Evolutionary conservation across 2,797 vertebrate species (phyloP).

Genomic region (Darevskia mixta): DNA sequence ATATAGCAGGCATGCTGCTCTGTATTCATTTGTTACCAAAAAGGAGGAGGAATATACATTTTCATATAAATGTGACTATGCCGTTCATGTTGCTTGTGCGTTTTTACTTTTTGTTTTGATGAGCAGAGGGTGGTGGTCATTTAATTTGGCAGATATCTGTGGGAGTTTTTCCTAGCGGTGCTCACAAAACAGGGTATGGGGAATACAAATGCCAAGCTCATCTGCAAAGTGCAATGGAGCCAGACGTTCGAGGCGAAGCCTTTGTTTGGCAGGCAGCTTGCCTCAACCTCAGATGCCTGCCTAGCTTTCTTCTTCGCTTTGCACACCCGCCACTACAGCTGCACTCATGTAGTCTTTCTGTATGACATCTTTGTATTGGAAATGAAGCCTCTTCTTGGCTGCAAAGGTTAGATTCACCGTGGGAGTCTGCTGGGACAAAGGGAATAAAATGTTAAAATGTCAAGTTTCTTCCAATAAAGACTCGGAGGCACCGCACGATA

Average conservation of each 20-base stretch:
- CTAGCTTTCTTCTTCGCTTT: neutral
- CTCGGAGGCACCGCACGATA: constrained; percentile 2
- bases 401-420: constrained; percentile 25
- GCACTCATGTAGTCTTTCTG: constrained; percentile 36
- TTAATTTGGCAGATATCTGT: no score
- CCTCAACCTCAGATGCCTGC: neutral
- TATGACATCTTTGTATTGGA: constrained; percentile 42
- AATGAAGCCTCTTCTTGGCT: constrained; percentile 22
- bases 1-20: no score
- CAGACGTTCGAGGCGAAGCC: neutral
- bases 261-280: neutral
- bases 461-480: constrained; percentile 25
- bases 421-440: constrained; percentile 43
- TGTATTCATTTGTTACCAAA: no score
- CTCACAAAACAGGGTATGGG: neutral
- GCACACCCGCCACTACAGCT: neutral
- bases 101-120: neutral
- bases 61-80: neutral
- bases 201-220: neutral
- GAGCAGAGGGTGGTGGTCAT: neutral
- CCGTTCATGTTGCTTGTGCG: no score
- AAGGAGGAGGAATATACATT: neutral
- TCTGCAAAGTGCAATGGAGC: neutral
- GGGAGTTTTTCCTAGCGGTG: neutral
- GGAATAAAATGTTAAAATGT: constrained; percentile 45